Conservation (phyloP, 2,888 invertebrate genomes). For the Galerucella nymphaeae region DNA sequence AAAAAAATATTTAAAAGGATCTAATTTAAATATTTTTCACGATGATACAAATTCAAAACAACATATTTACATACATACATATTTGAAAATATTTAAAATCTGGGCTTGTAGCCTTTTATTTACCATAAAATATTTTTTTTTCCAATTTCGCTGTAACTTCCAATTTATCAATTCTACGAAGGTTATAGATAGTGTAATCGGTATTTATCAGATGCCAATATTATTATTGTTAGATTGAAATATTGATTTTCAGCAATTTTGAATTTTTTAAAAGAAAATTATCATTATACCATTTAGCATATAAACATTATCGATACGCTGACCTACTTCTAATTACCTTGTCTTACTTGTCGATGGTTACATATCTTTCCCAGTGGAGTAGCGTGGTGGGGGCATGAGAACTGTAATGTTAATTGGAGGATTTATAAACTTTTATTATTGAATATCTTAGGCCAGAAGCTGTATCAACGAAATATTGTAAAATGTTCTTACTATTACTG, state of each 20-base stretch:
- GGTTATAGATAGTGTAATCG: conserved; percentile 27
- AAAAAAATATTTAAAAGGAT: not conserved
- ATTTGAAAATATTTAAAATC: conserved; percentile 14
- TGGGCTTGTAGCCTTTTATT: not conserved
- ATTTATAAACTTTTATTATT: no score
- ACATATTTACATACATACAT: not conserved
- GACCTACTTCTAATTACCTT: no score
- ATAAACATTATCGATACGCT: no score
- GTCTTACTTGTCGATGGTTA: no score
- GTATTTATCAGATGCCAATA: conserved; percentile 17
- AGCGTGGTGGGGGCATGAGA: no score
- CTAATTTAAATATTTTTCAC: not conserved
- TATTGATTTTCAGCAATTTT: not conserved
- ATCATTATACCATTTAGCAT: no score
- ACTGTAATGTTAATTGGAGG: no score
- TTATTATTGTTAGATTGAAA: not conserved
- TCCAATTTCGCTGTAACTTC: conserved; percentile 2
- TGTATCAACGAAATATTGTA: no score
- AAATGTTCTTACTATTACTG: no score
- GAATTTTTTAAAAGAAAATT: no score
- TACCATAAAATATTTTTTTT: not conserved
- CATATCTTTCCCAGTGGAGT: no score
- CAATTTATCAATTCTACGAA: conserved; percentile 21
- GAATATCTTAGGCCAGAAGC: no score
- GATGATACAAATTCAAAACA: not conserved